Percentiles rank a stretch among this genome's conserved stretches.
Conservation (phyloP, 2,888 invertebrate species). For the Chrysolina haemoptera region DNA sequence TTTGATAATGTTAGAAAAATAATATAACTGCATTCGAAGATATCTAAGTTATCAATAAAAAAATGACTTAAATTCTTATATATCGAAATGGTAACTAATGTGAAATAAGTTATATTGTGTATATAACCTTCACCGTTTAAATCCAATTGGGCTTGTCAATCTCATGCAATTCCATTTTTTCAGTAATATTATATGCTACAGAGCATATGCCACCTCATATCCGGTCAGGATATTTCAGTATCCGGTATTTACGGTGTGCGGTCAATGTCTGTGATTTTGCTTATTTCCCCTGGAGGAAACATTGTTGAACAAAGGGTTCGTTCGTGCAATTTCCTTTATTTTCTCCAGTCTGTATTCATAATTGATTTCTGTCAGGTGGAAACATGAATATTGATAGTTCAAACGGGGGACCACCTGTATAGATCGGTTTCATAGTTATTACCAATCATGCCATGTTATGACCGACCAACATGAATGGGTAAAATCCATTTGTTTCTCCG, state of each 20-base stretch:
- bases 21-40: too few relatives aligned
- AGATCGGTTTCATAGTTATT: too few relatives aligned
- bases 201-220: slow-evolving; percentile 57
- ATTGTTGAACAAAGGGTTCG: slow-evolving; percentile 23
- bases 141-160: neutral
- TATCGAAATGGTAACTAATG: too few relatives aligned
- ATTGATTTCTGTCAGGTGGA: neutral
- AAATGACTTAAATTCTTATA: too few relatives aligned
- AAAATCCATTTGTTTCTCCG: too few relatives aligned
- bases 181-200: slow-evolving; percentile 50
- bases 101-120: too few relatives aligned
- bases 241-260: slow-evolving; percentile 54
- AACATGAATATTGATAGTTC: too few relatives aligned
- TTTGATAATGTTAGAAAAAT: too few relatives aligned
- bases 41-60: too few relatives aligned
- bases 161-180: slow-evolving; percentile 32
- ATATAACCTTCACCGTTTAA: neutral
- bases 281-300: slow-evolving; percentile 39
- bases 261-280: slow-evolving; percentile 50
- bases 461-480: too few relatives aligned
- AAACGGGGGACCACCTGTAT: too few relatives aligned
- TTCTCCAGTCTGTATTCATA: neutral
- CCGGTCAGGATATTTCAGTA: slow-evolving; percentile 55
- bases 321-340: slow-evolving; percentile 16
- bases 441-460: too few relatives aligned